Base-by-base conservation (phyloP, 2,797 vertebrate genomes). In the Chelon labrosus region DNA sequence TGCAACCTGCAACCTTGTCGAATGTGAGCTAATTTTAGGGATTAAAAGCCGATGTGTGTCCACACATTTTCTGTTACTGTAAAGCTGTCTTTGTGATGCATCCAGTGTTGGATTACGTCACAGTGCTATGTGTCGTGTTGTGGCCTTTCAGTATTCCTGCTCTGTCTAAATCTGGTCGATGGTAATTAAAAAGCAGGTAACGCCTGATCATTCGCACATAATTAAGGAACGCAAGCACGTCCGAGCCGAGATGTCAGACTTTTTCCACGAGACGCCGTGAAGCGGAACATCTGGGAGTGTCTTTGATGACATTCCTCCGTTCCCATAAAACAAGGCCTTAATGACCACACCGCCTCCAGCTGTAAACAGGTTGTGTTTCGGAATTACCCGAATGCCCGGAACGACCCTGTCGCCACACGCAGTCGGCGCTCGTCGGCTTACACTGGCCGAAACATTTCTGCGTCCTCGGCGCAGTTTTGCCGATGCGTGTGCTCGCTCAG, bases 331-430 rank as follows among this genome's bases (percentile, higher is more conserved):
- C n/a, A 0, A 42, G 7, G 11, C 31, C n/a, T 58, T 35, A 38
- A 53, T 25, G 37, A 22, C 38, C 37, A 41, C 64, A 17, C 25
- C 3, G 17, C 44, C 42, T 57, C 13, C 1, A 11, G 13, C 58
- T 44, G 5, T 44, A 59, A 78, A 55, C 67, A 42, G 7, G 68
- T 50, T 62, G 19, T 54, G 14, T 35, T 65, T 22, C 41, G 37
- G n/a, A 75, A 68, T 72, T 35, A 44, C 16, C 49, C 51, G 76
- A 56, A 66, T 75, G 17, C 72, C 17, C 49, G 69, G 38, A 75
- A 65, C 42, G 10, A 14, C 55, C 55, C 49, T 25, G 37, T 52
- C 44, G 68, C 13, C 44, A 65, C 25, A 54, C 17, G 42, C 50
- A 38, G 38, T 31, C 13, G 8, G 66, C 42, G 10, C 27, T n/a